Conservation (phyloP, 2,113 vertebrate genomes). For the Orthonyx spaldingii region DNA sequence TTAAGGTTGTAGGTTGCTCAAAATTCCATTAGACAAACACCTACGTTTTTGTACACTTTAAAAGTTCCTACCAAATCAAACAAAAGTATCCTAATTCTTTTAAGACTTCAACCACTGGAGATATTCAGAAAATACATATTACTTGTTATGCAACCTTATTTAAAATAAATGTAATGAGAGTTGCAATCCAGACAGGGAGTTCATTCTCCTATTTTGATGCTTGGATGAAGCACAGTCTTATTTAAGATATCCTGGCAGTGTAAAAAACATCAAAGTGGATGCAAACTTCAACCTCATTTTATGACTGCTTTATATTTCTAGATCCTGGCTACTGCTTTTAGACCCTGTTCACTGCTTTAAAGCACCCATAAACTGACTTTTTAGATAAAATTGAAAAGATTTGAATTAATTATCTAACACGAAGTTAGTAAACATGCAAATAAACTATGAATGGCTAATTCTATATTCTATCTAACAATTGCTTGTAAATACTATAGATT, state of each 20-base stretch:
- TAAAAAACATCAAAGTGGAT: background rate
- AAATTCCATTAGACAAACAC: background rate
- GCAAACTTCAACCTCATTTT: background rate
- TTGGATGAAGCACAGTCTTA: background rate
- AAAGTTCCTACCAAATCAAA: background rate
- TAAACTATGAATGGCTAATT: constrained; percentile 53
- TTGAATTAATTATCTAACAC: background rate
- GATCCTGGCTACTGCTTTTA: background rate
- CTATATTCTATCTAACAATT: constrained; percentile 62
- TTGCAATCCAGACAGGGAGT: background rate
- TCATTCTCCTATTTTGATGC: background rate
- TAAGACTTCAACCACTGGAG: background rate
- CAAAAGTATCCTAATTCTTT: background rate
- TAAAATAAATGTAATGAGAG: background rate
- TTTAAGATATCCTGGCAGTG: background rate
- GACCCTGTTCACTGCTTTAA: background rate
- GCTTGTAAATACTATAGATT: constrained; percentile 61
- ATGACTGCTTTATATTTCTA: background rate
- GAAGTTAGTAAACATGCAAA: constrained; percentile 51
- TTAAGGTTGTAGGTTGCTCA: background rate
- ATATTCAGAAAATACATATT: background rate
- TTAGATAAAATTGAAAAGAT: background rate
- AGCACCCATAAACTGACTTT: background rate
- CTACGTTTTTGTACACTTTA: background rate
- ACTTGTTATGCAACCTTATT: background rate